Conservation (phyloP, 1,140 invertebrate genomes). For the Samia ricini region DNA sequence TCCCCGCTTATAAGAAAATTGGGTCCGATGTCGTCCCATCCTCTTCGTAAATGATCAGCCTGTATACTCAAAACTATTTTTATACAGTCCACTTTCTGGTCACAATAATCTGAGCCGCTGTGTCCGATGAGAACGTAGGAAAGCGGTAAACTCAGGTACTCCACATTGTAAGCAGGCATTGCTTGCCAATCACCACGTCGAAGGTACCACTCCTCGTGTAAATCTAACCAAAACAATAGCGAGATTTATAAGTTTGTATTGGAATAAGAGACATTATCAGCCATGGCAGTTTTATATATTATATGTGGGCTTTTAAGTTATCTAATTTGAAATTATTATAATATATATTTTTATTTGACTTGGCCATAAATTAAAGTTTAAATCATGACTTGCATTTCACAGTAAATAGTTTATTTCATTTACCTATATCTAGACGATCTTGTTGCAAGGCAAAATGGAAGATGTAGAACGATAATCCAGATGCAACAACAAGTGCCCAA, state of each 20-base stretch:
- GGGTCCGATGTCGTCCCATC: slow-evolving; percentile 51
- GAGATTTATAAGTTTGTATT: slow-evolving; percentile 2
- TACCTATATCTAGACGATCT: slow-evolving; percentile 59
- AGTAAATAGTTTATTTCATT: slow-evolving; percentile 5
- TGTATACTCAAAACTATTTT: slow-evolving; percentile 48
- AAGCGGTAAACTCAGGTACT: slow-evolving; percentile 44
- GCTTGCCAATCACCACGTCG: slow-evolving; percentile 61
- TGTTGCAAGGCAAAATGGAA: slow-evolving; percentile 39
- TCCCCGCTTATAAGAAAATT: slow-evolving; percentile 57
- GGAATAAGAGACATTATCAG: neutral
- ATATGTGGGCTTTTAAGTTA: too few species aligned
- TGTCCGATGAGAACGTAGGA: slow-evolving; percentile 55
- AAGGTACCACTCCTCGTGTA: slow-evolving; percentile 59
- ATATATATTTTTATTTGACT: too few species aligned
- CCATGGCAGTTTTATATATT: too few species aligned
- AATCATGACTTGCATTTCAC: neutral
- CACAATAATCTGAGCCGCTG: slow-evolving; percentile 40
- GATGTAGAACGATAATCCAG: slow-evolving; percentile 46
- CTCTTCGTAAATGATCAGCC: slow-evolving; percentile 39
- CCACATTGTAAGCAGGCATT: slow-evolving; percentile 33
- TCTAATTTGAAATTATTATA: too few species aligned
- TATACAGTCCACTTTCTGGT: slow-evolving; percentile 42
- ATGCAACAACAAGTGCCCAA: slow-evolving; percentile 56
- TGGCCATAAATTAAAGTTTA: too few species aligned
- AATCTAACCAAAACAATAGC: slow-evolving; percentile 46